Base-by-base conservation (phyloP, 1,140 invertebrate species). In the Conopomorpha cramerella region DNA sequence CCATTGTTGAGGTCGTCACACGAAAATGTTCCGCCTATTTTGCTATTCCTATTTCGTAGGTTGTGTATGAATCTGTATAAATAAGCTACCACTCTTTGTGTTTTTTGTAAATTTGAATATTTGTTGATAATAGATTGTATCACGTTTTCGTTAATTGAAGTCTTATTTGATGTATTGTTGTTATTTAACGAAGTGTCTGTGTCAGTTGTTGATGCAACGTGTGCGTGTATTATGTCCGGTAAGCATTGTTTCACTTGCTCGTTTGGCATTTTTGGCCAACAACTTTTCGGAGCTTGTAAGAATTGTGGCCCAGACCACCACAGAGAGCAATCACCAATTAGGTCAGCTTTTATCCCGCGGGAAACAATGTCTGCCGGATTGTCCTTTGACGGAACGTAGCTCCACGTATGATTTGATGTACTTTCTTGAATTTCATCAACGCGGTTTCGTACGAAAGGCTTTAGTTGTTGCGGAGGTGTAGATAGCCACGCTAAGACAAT, bases 331-430 rank as follows among this genome's bases (percentile, higher is more conserved):
- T 47, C n/a, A 2, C 30, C 6, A 14, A 68, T 34, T 7, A 42
- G 18, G 3, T 18, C 19, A 10, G 47, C 30, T 2, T n/a, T 6
- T 8, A 42, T 17, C 11, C 70, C 68, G 17, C 72, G 13, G 0
- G 70, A 73, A 13, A 61, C 29, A 3, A 55, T 35, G 43, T 78
- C 70, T 0, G 61, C 60, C 2, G 64, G 63, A 35, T 76, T 73
- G 1, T 46, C 30, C 1, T 38, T 13, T 2, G 41, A 39, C 6
- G 26, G 6, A 0, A 64, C 45, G 16, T 61, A 37, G 11, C 34
- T 31, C 54, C 64, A 67, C 6, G 36, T 17, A 10, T 11, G n/a
- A 4, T n/a, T 28, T 10, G 27, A 7, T 15, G 54, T 53, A 4
- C 41, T 8, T 2, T 49, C 25, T 14, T 63, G 57, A 13, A 52